Conservation (phyloP, 2,113 vertebrate species). For the Taurulus bubalis region DNA sequence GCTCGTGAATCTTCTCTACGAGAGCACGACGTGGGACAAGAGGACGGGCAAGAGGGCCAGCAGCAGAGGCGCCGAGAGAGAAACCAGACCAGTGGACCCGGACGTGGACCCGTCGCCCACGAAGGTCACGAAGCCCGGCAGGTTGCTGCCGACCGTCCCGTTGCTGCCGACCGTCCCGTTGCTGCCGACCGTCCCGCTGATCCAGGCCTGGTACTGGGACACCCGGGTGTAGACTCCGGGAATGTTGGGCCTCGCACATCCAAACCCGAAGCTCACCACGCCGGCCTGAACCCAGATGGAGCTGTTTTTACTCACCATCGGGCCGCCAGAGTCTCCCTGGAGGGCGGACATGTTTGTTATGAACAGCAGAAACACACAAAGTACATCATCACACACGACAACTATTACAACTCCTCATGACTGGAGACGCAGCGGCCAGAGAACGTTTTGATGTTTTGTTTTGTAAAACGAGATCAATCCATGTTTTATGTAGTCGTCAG, state of each 20-base stretch:
- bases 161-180: neutral
- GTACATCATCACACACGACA: neutral
- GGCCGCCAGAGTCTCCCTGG: constrained; percentile 91
- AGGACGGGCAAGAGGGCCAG: neutral
- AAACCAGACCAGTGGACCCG: neutral
- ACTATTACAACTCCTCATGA: too few relatives aligned
- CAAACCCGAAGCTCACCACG: constrained; percentile 87
- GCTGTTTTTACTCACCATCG: constrained; percentile 80
- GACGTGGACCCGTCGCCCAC: neutral
- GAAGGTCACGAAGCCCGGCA: neutral
- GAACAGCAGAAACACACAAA: neutral
- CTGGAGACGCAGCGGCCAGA: too few relatives aligned
- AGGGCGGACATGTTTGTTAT: neutral
- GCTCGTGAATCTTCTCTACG: neutral
- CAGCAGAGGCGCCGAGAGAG: neutral
- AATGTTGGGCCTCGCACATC: constrained; percentile 73
- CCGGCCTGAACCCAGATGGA: constrained; percentile 85
- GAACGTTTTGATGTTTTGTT: too few relatives aligned
- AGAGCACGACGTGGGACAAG: neutral
- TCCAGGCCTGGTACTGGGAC: constrained; percentile 63
- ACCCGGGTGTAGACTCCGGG: constrained; percentile 70
- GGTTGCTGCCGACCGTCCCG: neutral
- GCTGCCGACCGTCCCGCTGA: neutral
- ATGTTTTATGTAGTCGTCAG: too few relatives aligned
- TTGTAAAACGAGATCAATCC: too few relatives aligned